Base-by-base conservation (phyloP, 2,113 vertebrate species). In the Gallinago undulata region DNA sequence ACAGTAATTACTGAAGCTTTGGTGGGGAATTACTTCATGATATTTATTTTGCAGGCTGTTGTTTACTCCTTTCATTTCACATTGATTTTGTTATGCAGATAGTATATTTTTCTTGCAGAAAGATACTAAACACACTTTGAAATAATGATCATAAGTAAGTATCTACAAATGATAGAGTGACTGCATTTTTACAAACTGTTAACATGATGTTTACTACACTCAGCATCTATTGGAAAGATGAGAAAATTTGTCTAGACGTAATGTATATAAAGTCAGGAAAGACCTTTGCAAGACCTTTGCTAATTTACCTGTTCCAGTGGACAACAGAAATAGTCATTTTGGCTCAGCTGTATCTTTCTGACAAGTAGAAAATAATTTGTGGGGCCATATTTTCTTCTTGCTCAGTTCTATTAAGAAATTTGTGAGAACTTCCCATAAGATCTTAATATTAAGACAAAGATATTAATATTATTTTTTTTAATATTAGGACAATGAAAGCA, bases 61-160 rank as follows among this genome's bases (percentile, higher is more conserved):
- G 97, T 98, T 98, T 98, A 97, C 96, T 91, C 95, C 95, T 97
- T 98, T 95, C 86, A 96, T 97, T 97, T 97, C 87, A 72, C 60
- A 91, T 94, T 48, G 67, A 96, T 96, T 96, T 96, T 0, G 0
- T 94, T 96, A 89, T 76, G 62, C 90, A 96, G 73, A 94, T 89
- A 89, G 48, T 85, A 92, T 76, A 85, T 82, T 96, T 96, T 95
- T 72, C 83, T 55, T 94, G 59, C 75, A 87, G 87, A 81, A 96
- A 57, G 60, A 97, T 97, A 95, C 97, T 84, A 97, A 95, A 47
- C 64, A 87, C 60, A 79, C 88, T 91, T 94, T 93, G 45, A 96
- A 98, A 94, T 90, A 7, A 89, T 88, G 60, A 81, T 96, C 19
- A 6, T 83, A 93, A 90, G 74, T 93, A 86, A 87, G 87, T 68